Percentiles rank a stretch among this genome's conserved stretches.
Conservation (phyloP, 1,140 invertebrate species). For the Diabrotica virgifera region DNA sequence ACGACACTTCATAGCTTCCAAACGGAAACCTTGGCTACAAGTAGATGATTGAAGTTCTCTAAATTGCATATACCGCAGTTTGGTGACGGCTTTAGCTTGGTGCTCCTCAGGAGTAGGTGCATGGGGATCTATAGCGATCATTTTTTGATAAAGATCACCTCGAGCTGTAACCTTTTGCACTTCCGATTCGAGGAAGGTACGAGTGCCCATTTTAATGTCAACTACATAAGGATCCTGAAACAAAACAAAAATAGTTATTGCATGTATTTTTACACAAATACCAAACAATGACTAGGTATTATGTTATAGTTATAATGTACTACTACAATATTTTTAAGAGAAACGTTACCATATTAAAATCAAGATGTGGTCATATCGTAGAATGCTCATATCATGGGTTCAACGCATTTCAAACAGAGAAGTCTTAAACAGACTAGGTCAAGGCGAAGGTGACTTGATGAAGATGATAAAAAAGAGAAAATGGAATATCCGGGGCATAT, state of each 20-base stretch:
- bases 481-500: too few species aligned
- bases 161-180: conserved; percentile 79
- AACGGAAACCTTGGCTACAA: conserved; percentile 88
- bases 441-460: too few species aligned
- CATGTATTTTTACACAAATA: neutral
- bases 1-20: conserved; percentile 90
- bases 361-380: too few species aligned
- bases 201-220: conserved; percentile 90
- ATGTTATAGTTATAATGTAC: too few species aligned
- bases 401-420: too few species aligned
- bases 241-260: conserved; percentile 14
- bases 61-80: conserved; percentile 94
- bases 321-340: too few species aligned
- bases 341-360: too few species aligned
- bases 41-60: conserved; percentile 91
- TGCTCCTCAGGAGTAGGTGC: conserved; percentile 85
- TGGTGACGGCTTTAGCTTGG: conserved; percentile 76
- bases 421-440: too few species aligned
- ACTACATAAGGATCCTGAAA: conserved; percentile 78
- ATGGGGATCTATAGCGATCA: conserved; percentile 86
- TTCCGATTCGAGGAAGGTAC: conserved; percentile 92
- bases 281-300: neutral
- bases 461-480: too few species aligned
- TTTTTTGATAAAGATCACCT: conserved; percentile 82
- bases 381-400: too few species aligned